phyloP scores from a whole-genome alignment of 2,888 invertebrate species.

The Sabatieria punctata region DNA sequence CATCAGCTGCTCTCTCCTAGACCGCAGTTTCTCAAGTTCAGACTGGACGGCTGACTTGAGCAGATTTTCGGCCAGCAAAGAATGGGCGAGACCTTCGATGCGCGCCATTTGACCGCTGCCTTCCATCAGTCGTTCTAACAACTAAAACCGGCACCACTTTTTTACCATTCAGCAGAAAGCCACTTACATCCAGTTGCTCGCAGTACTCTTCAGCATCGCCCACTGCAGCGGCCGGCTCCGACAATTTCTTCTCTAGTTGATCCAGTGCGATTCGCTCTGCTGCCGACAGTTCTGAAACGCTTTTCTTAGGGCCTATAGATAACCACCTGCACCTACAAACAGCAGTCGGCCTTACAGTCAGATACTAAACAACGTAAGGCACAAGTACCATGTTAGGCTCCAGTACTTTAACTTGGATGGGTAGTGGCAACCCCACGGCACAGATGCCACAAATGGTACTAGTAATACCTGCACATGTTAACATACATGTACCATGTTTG shows the following conservation, averaged over 20 bases:
- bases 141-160: not conserved
- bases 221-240: constrained; percentile 47
- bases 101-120: constrained; percentile 16
- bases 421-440: too few species aligned
- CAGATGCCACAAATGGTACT: too few species aligned
- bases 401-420: too few species aligned
- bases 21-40: constrained; percentile 2
- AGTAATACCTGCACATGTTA: too few species aligned
- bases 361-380: not conserved
- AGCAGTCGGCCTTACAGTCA: too few species aligned
- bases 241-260: constrained; percentile 56
- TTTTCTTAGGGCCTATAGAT: too few species aligned
- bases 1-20: constrained; percentile 5
- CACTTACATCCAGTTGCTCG: constrained; percentile 59
- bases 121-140: constrained; percentile 10
- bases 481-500: too few species aligned
- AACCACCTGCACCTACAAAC: too few species aligned
- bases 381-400: constrained; percentile 1
- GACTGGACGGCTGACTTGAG: not conserved
- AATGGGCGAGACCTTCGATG: constrained; percentile 25
- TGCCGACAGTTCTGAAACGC: constrained; percentile 51
- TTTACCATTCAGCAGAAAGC: not conserved
- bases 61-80: constrained; percentile 17
- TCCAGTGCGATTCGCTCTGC: constrained; percentile 63
- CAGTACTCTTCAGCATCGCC: constrained; percentile 82